Percentiles rank a stretch among this genome's conserved stretches.
Evolutionary conservation across 35 echinoderm and acorn worm genomes (phyloP).

Genomic region (Holothuria glaberrima): DNA sequence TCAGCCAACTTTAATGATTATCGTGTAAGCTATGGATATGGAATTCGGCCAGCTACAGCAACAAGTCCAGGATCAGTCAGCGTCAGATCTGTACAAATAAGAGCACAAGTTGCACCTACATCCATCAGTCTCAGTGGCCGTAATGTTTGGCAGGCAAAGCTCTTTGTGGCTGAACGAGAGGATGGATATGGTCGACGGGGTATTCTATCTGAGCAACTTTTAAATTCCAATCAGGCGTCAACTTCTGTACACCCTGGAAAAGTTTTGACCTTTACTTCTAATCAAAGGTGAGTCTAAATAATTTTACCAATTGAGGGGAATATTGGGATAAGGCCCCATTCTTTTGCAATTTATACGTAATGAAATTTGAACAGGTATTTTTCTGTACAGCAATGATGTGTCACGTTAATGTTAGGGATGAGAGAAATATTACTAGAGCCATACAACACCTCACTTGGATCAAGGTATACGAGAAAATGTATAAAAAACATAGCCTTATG

Average conservation of each 20-base stretch:
- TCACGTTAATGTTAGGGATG: too few relatives aligned
- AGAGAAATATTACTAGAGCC: too few relatives aligned
- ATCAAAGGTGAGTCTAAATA: background rate
- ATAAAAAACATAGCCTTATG: too few relatives aligned
- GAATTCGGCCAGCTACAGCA: background rate
- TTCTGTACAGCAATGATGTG: too few relatives aligned
- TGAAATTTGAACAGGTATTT: too few relatives aligned
- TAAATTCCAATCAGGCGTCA: background rate
- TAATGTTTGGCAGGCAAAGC: background rate
- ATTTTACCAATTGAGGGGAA: too few relatives aligned
- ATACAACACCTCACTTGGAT: too few relatives aligned
- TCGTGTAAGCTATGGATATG: background rate
- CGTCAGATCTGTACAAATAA: background rate
- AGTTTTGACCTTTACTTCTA: background rate
- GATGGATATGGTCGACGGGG: background rate
- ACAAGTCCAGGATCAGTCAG: background rate
- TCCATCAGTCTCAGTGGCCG: background rate
- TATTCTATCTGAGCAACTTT: background rate
- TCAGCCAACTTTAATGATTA: background rate
- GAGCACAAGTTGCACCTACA: background rate
- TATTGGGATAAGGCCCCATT: too few relatives aligned
- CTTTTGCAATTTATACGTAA: too few relatives aligned
- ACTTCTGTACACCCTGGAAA: background rate
- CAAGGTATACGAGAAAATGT: too few relatives aligned
- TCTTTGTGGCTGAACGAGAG: background rate